Conservation (phyloP, 2,797 vertebrate genomes). For the Spondyliosoma cantharus region DNA sequence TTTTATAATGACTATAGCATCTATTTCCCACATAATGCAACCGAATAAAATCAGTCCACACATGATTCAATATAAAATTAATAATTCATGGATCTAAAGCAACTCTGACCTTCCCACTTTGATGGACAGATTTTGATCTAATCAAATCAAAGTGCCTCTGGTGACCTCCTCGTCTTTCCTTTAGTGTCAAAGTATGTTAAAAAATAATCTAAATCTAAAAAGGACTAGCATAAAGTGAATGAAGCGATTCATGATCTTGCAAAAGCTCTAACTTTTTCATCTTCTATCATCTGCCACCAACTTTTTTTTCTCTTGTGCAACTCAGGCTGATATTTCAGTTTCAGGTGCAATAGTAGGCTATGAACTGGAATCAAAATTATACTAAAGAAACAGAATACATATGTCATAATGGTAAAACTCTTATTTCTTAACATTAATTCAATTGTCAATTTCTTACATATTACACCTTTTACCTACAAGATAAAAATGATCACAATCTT, state of each 20-base stretch:
- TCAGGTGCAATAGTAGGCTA: no score
- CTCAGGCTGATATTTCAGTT: background rate
- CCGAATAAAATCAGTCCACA: background rate
- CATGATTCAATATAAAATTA: no score
- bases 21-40: background rate
- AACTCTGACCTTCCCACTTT: conserved; percentile 20
- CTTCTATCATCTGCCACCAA: conserved; percentile 1
- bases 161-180: conserved; percentile 17
- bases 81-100: background rate
- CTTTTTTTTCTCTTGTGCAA: background rate
- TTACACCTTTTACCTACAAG: background rate
- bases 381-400: no score
- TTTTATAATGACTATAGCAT: background rate
- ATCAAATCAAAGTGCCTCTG: background rate
- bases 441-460: no score
- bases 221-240: no score
- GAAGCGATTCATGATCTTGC: background rate
- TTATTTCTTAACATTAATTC: no score
- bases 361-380: no score
- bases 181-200: background rate
- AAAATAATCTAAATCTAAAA: background rate
- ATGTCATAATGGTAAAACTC: no score
- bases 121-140: conserved; percentile 24
- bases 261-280: conserved; percentile 2
- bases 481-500: conserved; percentile 14